Evolutionary conservation across 2,888 invertebrate species (phyloP).

Genomic region (Tryphoninae sp.): DNA sequence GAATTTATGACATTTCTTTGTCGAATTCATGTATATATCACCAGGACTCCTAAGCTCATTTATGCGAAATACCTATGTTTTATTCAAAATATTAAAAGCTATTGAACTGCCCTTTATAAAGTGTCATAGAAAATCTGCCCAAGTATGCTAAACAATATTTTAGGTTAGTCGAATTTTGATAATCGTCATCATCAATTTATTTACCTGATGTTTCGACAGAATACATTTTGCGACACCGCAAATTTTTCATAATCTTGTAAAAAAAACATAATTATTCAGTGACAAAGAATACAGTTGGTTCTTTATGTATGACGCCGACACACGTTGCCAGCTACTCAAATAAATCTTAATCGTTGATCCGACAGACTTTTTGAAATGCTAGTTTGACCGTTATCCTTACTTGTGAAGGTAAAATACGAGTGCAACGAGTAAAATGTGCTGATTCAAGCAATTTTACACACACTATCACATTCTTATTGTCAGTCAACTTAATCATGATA

Average conservation of each 20-base stretch:
- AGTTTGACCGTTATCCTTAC: background rate
- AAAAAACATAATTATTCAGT: background rate
- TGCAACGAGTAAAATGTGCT: background rate
- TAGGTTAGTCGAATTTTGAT: slow-evolving; percentile 2
- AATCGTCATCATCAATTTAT: background rate
- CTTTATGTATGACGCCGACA: background rate
- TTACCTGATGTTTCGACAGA: background rate
- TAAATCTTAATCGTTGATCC: background rate
- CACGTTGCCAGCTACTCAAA: background rate
- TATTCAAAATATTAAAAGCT: too few species aligned
- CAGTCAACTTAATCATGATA: slow-evolving; percentile 10
- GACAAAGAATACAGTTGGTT: background rate
- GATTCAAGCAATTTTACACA: background rate
- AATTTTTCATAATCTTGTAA: background rate
- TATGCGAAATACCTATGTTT: too few species aligned
- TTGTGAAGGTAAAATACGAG: background rate
- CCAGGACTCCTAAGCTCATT: too few species aligned
- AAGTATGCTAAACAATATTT: slow-evolving; percentile 5
- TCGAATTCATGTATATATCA: too few species aligned
- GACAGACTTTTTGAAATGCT: slow-evolving; percentile 3
- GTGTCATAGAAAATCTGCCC: background rate
- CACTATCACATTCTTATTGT: slow-evolving; percentile 4
- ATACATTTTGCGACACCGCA: background rate
- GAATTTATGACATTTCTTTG: too few species aligned
- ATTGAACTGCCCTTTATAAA: background rate